A percentile compares a stretch with the other conserved stretches of the same genome.
Evolutionary conservation across 2,888 invertebrate genomes (phyloP).

Genomic region (Erebia palarica): DNA sequence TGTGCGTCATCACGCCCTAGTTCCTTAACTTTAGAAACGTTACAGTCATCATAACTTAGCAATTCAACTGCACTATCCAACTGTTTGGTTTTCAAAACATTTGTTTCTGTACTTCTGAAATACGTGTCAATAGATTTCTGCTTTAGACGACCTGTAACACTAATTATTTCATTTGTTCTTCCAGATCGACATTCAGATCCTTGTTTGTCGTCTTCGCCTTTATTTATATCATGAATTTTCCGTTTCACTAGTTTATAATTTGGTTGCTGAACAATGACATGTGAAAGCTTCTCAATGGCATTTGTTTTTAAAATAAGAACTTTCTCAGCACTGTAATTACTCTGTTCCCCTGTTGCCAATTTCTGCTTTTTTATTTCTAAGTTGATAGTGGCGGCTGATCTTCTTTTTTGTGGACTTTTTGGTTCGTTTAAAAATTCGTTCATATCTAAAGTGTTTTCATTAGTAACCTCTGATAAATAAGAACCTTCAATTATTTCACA

Average conservation of each 20-base stretch:
- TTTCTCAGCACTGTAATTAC: constrained; percentile 50
- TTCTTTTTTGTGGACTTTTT: constrained; percentile 52
- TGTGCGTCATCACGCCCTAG: constrained; percentile 52
- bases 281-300: constrained; percentile 71
- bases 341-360: constrained; percentile 49
- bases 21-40: constrained; percentile 36
- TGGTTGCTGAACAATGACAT: constrained; percentile 77
- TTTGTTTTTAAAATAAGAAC: constrained; percentile 79
- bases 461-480: constrained; percentile 47
- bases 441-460: constrained; percentile 49
- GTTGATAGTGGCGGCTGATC: constrained; percentile 58
- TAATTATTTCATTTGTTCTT: constrained; percentile 52
- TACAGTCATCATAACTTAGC: constrained; percentile 33
- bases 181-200: constrained; percentile 44
- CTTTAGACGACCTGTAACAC: constrained; percentile 50
- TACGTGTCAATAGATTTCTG: constrained; percentile 63
- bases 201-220: constrained; percentile 52
- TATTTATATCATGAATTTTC: constrained; percentile 57
- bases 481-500: constrained; percentile 60
- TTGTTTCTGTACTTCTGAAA: constrained; percentile 48
- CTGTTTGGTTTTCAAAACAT: constrained; percentile 47
- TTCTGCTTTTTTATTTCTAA: constrained; percentile 74
- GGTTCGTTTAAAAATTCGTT: constrained; percentile 46
- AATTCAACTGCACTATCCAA: constrained; percentile 37
- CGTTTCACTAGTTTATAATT: constrained; percentile 75